Evolutionary conservation across 2,113 vertebrate genomes (phyloP).

Genomic region (Hystrix cristata): DNA sequence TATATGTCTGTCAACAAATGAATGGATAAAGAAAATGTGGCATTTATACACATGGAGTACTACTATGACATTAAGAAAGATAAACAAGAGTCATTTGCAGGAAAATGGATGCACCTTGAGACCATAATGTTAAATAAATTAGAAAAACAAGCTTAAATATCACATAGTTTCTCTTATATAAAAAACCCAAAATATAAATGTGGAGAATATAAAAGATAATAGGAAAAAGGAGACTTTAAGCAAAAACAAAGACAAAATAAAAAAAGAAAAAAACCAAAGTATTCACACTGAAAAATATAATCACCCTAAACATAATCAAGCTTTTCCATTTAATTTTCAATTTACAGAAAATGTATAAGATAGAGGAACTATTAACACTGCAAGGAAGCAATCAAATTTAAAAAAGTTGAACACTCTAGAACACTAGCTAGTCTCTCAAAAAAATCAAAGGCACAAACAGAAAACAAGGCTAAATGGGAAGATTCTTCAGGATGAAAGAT

Average conservation of each 20-base stretch:
- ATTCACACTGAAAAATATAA: background rate
- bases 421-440: background rate
- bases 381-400: background rate
- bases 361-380: background rate
- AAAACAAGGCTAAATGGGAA: slow-evolving; percentile 34
- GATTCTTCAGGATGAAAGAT: background rate
- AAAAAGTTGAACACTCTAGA: background rate
- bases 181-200: background rate
- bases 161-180: background rate
- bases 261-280: background rate
- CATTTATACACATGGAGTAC: background rate
- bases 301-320: background rate
- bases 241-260: background rate
- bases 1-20: background rate
- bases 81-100: background rate
- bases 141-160: background rate
- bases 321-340: background rate
- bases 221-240: background rate
- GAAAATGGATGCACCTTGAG: background rate
- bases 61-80: background rate
- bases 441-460: background rate
- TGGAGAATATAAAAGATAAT: background rate
- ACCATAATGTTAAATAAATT: background rate
- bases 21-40: background rate
- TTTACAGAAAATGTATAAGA: slow-evolving; percentile 10